Evolutionary conservation across 2,888 invertebrate species (phyloP).

Genomic region (Callyntrura guangdongensis): DNA sequence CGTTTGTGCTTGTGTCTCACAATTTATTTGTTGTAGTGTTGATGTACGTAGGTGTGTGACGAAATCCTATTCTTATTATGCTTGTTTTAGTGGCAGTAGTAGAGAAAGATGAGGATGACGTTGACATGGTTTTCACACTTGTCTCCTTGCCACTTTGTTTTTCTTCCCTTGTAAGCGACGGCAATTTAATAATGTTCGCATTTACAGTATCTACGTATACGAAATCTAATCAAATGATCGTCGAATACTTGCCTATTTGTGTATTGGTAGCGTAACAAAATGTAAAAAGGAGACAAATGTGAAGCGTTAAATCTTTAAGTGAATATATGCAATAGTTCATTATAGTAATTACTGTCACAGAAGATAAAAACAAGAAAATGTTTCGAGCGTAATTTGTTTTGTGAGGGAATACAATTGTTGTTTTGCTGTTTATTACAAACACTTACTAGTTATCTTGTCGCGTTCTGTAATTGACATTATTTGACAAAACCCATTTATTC

Average conservation of each 20-base stretch:
- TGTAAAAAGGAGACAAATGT: not conserved
- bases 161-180: not conserved
- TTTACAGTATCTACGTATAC: too few species aligned
- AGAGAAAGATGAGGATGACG: slow-evolving; percentile 20
- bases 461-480: too few species aligned
- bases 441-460: too few species aligned
- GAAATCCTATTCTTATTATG: slow-evolving; percentile 28
- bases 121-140: slow-evolving; percentile 45
- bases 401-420: not conserved
- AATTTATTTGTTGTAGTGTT: slow-evolving; percentile 19
- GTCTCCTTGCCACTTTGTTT: slow-evolving; percentile 7
- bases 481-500: too few species aligned
- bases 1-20: not conserved
- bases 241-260: too few species aligned
- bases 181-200: slow-evolving; percentile 1
- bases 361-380: not conserved
- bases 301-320: not conserved
- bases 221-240: slow-evolving; percentile 13
- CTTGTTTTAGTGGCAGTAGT: slow-evolving; percentile 3
- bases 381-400: not conserved
- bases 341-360: slow-evolving; percentile 38
- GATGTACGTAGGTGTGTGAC: slow-evolving; percentile 6
- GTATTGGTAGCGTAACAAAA: too few species aligned
- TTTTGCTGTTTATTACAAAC: not conserved
- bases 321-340: not conserved